Base-by-base conservation (phyloP, 1,140 invertebrate species). In the Choristoneura fumiferana region DNA sequence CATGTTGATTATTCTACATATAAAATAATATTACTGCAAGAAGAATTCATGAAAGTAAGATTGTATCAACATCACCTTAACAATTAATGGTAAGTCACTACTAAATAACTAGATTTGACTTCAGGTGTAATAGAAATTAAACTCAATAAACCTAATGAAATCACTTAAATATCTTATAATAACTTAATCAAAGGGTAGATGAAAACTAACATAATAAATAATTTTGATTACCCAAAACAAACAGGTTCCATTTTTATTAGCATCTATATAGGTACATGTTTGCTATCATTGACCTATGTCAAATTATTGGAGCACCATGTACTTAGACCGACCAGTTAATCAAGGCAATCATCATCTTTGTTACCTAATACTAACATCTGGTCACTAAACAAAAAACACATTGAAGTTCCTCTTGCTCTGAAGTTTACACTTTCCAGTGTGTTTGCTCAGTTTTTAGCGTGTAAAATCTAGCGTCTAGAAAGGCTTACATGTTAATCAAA, bases 311-410 rank as follows among this genome's bases (percentile, higher is more conserved):
- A 22, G 12, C 22, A 15, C 22, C 43, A 49, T 49, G 43, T 49
- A 49, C 13, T 18, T 6, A 22, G 22, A 13, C 43, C 43, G 22
- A 13, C 43, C 43, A 49, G 43, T 49, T 12, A 49, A 49, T 12
- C 43, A 49, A 49, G 43, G 43, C 43, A 49, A 49, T 49, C 43
- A 22, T 49, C 43, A 49, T 49, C 22, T 49, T 22, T 49, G 22
- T 49, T 49, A 49, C 43, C 43, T 49, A 49, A 49, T 17, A 49
- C 22, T n/a, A 49, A 49, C 43, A 49, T 49, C 43, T 49, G 43
- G 18, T 9, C 4, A 49, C 43, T 22, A 29, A 22, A 49, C 12
- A 18, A 49, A 49, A 49, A 33, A 12, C n/a, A 22, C 22, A 29
- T 6, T 6, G n/a, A 29, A 29, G 22, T 3, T 29, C 22, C 22